These are phyloP conservation scores for Circaetus cinerascens DNA, from an alignment of 2,113 vertebrate genomes.

Conservation along the genomic window DNA sequence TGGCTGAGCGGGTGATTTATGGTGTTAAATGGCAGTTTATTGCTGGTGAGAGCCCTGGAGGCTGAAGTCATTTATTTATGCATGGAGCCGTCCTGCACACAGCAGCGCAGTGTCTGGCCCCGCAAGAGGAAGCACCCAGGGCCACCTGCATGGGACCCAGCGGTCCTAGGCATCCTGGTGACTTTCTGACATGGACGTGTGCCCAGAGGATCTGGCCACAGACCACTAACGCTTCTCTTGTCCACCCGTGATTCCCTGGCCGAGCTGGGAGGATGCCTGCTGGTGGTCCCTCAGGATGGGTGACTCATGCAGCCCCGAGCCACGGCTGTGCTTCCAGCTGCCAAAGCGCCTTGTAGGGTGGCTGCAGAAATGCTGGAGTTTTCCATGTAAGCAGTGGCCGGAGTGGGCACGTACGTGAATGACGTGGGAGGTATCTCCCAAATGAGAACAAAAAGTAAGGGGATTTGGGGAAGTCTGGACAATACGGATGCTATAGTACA, in stretches of 20 bases:
- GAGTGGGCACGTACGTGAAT: rapidly evolving
- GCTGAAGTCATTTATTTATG: slow-evolving; percentile 16
- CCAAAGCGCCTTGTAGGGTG: neutral
- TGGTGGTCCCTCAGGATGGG: neutral
- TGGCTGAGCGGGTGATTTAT: neutral
- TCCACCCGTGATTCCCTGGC: rapidly evolving
- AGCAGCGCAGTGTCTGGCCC: neutral
- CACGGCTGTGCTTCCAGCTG: neutral
- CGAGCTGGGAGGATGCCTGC: neutral
- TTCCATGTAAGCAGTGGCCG: neutral
- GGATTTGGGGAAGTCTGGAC: neutral
- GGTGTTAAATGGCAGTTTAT: neutral
- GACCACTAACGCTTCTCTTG: rapidly evolving
- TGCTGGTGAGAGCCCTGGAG: neutral
- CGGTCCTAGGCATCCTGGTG: neutral
- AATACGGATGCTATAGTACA: neutral
- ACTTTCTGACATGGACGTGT: neutral
- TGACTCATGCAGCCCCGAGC: neutral
- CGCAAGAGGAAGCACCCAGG: rapidly evolving
- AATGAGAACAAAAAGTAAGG: neutral
- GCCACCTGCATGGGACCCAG: neutral
- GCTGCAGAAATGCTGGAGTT: neutral
- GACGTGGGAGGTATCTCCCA: neutral
- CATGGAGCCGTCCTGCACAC: rapidly evolving
- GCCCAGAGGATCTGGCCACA: neutral